These are phyloP conservation scores for Chrysolophus pictus DNA, from an alignment of 2,797 vertebrate species.

Conservation along the genomic window DNA sequence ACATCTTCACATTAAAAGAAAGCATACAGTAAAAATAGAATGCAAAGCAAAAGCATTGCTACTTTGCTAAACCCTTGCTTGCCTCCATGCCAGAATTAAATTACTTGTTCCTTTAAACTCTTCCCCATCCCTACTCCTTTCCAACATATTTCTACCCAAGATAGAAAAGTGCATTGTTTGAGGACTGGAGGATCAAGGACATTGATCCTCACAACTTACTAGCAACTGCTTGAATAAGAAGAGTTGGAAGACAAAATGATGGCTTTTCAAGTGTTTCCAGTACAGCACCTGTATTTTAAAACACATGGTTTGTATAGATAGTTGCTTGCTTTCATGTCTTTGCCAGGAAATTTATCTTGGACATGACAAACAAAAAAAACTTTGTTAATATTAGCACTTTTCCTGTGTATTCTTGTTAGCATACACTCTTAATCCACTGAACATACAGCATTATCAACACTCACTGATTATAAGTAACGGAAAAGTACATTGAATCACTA, in stretches of 20 bases:
- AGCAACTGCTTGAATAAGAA: neutral
- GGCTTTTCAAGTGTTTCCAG: slow-evolving; percentile 24
- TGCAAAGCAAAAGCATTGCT: neutral
- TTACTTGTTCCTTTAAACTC: neutral
- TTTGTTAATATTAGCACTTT: slow-evolving; percentile 39
- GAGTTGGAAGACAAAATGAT: neutral
- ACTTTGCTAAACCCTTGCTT: neutral
- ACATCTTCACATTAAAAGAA: slow-evolving; percentile 21
- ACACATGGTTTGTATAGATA: slow-evolving; percentile 12
- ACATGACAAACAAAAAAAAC: neutral
- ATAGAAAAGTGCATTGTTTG: neutral
- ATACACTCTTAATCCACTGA: neutral
- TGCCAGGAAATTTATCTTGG: slow-evolving; percentile 47
- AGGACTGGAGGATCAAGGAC: slow-evolving; percentile 15
- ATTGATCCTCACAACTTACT: neutral
- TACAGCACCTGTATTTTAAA: slow-evolving; percentile 41
- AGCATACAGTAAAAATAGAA: neutral
- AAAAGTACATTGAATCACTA: neutral
- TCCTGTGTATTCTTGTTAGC: neutral
- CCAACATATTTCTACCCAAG: neutral
- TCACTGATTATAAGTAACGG: neutral
- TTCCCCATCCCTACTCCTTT: neutral
- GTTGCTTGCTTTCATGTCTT: slow-evolving; percentile 39
- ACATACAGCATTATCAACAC: neutral
- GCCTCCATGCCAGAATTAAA: neutral